A percentile compares a stretch with the other conserved stretches of the same genome.
Conservation (phyloP, 2,797 vertebrate species). For the Catamblyrhynchus diadema region DNA sequence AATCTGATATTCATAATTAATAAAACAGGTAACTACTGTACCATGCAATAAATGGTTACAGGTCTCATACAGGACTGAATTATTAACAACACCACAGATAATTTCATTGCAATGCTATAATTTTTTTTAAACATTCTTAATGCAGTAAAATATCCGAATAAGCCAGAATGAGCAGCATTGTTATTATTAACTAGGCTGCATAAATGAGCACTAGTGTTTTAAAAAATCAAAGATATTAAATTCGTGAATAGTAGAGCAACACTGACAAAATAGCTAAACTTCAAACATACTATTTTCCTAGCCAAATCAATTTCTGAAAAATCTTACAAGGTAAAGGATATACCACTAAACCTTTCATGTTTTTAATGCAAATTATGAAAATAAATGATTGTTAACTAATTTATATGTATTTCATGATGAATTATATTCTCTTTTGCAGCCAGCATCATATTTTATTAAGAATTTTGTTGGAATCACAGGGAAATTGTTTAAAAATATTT, state of each 20-base stretch:
- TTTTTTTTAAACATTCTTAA: background rate
- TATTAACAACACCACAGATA: background rate
- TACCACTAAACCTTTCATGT: background rate
- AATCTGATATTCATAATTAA: background rate
- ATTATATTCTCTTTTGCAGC: background rate
- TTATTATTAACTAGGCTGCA: background rate
- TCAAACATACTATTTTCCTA: background rate
- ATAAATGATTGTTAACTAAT: background rate
- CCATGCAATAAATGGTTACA: background rate
- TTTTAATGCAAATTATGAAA: background rate
- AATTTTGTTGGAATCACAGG: background rate
- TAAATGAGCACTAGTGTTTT: background rate
- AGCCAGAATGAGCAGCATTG: background rate
- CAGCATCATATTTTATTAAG: background rate
- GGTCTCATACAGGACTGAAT: background rate
- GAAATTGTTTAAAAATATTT: background rate
- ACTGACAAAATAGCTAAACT: background rate
- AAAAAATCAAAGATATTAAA: background rate
- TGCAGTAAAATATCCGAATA: background rate
- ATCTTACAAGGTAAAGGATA: background rate
- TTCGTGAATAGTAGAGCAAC: background rate
- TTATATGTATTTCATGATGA: background rate
- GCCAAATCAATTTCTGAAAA: background rate
- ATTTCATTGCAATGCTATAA: background rate
- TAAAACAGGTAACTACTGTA: background rate